Evolutionary conservation across 2,113 vertebrate species (phyloP).

Genomic region (Hypanus sabinus): DNA sequence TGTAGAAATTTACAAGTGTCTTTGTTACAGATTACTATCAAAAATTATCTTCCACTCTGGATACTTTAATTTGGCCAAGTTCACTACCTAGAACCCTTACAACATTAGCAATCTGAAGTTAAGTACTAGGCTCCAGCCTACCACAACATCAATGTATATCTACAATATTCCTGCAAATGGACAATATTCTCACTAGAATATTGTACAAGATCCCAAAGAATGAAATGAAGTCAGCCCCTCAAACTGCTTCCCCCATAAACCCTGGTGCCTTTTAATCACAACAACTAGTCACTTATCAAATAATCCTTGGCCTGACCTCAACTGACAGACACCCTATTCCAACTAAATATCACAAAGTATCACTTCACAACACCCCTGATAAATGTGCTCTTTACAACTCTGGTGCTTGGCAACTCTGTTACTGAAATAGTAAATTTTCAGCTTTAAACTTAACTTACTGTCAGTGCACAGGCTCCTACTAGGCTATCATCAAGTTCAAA

Average conservation of each 20-base stretch:
- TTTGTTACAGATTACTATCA: not conserved
- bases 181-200: not conserved
- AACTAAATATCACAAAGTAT: not conserved
- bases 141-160: too few species aligned
- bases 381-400: not conserved
- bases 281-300: not conserved
- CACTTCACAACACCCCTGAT: not conserved
- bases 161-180: too few species aligned
- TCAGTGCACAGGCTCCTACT: not conserved
- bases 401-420: not conserved
- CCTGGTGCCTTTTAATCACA: not conserved
- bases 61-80: not conserved
- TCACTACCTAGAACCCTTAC: not conserved
- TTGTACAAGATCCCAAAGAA: not conserved
- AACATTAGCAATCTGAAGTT: not conserved
- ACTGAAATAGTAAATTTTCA: not conserved
- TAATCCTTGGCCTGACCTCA: not conserved
- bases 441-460: not conserved
- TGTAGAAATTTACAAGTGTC: too few species aligned
- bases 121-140: not conserved
- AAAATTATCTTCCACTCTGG: not conserved
- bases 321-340: not conserved
- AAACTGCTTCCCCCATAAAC: not conserved
- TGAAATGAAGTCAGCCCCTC: not conserved
- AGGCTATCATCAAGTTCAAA: not conserved